phyloP scores from a whole-genome alignment of 2,888 invertebrate species.

The Ferrisia virgata region DNA sequence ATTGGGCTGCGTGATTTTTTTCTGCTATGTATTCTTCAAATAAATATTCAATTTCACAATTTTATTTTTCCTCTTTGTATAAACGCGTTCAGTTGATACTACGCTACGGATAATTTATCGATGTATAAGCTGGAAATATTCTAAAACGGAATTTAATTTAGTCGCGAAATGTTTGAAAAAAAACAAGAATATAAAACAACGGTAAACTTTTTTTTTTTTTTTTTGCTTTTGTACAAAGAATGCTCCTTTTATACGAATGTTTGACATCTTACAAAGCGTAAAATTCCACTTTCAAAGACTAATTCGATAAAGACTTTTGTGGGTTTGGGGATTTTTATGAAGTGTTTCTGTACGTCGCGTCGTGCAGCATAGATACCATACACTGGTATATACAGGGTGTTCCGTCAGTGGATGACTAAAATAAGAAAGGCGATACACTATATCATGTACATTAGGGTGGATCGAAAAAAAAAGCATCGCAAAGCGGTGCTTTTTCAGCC shows the following conservation, averaged over 20 bases:
- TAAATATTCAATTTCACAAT: conserved; percentile 4
- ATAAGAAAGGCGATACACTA: too few relatives aligned
- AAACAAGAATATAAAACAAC: neutral
- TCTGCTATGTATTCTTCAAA: neutral
- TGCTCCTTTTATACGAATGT: neutral
- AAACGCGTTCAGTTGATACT: neutral
- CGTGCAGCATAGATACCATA: too few relatives aligned
- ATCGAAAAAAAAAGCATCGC: too few relatives aligned
- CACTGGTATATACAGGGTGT: too few relatives aligned
- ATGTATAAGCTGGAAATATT: neutral
- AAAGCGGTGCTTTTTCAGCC: too few relatives aligned
- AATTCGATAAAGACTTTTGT: neutral
- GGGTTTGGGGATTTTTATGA: too few relatives aligned
- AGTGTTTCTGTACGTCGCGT: too few relatives aligned
- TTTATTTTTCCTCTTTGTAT: neutral
- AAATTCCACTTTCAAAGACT: neutral
- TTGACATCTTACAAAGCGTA: neutral
- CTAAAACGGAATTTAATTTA: neutral
- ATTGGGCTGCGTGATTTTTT: neutral
- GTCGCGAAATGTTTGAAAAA: neutral
- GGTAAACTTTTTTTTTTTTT: neutral
- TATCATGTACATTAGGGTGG: too few relatives aligned
- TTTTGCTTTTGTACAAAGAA: neutral
- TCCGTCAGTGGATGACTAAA: too few relatives aligned
- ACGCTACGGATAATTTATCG: neutral